Conservation (phyloP, 2,888 invertebrate genomes). For the Eudemis profundana region DNA sequence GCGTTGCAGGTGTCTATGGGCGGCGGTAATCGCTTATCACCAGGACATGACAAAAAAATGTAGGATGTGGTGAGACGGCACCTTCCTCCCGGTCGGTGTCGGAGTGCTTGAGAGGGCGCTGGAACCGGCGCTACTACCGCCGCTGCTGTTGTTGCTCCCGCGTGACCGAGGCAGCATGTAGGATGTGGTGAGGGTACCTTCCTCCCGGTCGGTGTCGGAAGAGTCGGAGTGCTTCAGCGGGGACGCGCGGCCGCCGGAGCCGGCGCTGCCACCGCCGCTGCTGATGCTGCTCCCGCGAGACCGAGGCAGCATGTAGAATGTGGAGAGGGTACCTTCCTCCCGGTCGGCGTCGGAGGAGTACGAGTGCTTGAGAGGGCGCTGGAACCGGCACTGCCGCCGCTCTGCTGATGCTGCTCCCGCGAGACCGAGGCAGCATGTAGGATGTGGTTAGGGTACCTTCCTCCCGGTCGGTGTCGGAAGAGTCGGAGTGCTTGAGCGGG, state of each 20-base stretch:
- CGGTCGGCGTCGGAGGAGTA: conserved; percentile 86
- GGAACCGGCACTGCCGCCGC: conserved; percentile 55
- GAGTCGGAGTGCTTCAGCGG: conserved; percentile 76
- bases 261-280: conserved; percentile 53
- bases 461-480: conserved; percentile 86
- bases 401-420: too few relatives aligned
- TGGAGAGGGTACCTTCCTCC: conserved; percentile 84
- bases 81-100: conserved; percentile 82
- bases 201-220: conserved; percentile 86
- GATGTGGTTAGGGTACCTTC: too few relatives aligned
- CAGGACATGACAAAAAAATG: too few relatives aligned
- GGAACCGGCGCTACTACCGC: conserved; percentile 55
- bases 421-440: too few relatives aligned
- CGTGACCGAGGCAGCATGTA: too few relatives aligned
- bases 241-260: conserved; percentile 65
- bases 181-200: too few relatives aligned
- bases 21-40: too few relatives aligned
- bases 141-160: too few relatives aligned
- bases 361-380: conserved; percentile 65
- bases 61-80: too few relatives aligned
- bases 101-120: conserved; percentile 68
- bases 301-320: too few relatives aligned
- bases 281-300: too few relatives aligned
- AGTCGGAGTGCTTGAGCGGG: conserved; percentile 74
- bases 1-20: too few relatives aligned